phyloP scores from a whole-genome alignment of 2,888 invertebrate species.

The Bimastos eiseni region DNA sequence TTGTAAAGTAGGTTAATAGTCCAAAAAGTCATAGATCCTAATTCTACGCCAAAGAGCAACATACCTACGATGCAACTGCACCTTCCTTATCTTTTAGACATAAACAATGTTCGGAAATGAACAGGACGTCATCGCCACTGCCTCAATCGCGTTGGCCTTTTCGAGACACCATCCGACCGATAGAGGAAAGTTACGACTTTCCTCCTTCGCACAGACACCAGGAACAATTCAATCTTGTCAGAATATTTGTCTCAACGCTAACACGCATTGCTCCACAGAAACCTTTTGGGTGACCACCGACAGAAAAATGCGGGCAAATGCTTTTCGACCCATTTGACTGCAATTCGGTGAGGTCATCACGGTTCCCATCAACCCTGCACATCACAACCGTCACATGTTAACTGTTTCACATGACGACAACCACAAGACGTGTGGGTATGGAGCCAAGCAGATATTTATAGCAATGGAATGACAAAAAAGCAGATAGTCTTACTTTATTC shows the following conservation, averaged over 20 bases:
- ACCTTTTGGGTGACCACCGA: neutral
- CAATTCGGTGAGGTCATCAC: neutral
- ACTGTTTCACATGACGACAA: neutral
- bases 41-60: neutral
- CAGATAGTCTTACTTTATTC: conserved; percentile 63
- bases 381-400: neutral
- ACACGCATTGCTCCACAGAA: neutral
- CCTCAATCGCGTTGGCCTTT: neutral
- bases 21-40: neutral
- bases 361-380: neutral
- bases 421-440: neutral
- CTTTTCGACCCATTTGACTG: neutral
- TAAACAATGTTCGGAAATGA: neutral
- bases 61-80: neutral
- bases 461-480: neutral
- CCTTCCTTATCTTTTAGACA: neutral
- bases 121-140: neutral
- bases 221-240: neutral
- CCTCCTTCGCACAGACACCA: neutral
- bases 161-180: neutral
- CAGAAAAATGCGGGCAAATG: neutral
- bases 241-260: neutral
- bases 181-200: neutral
- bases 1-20: neutral
- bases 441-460: conserved; percentile 8